Evolutionary conservation across 2,888 invertebrate genomes (phyloP).

Genomic region (Galeopsomyia nigrocyanea): DNA sequence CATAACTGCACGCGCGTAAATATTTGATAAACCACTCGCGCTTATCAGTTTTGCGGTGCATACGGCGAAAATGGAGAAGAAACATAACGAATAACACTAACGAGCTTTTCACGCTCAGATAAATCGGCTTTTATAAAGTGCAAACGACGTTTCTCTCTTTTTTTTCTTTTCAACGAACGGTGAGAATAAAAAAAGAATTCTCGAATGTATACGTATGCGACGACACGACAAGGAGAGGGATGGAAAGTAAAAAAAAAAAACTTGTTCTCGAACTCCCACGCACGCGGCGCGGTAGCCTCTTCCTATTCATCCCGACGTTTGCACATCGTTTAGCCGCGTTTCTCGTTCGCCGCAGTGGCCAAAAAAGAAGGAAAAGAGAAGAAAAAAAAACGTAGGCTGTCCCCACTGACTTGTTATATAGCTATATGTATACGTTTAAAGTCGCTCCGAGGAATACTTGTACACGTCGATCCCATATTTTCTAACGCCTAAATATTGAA

Average conservation of each 20-base stretch:
- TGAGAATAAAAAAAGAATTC: too few species aligned
- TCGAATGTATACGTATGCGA: background rate
- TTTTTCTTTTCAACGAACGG: too few species aligned
- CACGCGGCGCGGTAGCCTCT: background rate
- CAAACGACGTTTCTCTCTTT: too few species aligned
- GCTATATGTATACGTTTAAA: background rate
- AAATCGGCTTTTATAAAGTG: too few species aligned
- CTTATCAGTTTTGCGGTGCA: too few species aligned
- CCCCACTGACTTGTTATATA: too few species aligned
- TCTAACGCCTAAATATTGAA: background rate
- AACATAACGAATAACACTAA: too few species aligned
- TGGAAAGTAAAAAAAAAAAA: background rate
- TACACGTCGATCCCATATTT: background rate
- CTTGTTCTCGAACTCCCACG: background rate
- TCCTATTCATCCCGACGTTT: constrained; percentile 34
- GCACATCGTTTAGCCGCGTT: constrained; percentile 37
- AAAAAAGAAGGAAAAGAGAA: constrained; percentile 13
- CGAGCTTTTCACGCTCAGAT: too few species aligned
- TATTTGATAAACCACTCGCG: too few species aligned
- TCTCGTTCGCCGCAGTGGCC: background rate
- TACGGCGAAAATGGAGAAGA: too few species aligned
- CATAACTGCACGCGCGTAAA: too few species aligned
- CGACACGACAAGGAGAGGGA: background rate
- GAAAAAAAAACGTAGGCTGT: constrained; percentile 3
- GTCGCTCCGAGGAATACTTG: constrained; percentile 25